These are phyloP conservation scores for Peromyscus aztecus DNA, from an alignment of 2,797 vertebrate species.

Conservation along the genomic window DNA sequence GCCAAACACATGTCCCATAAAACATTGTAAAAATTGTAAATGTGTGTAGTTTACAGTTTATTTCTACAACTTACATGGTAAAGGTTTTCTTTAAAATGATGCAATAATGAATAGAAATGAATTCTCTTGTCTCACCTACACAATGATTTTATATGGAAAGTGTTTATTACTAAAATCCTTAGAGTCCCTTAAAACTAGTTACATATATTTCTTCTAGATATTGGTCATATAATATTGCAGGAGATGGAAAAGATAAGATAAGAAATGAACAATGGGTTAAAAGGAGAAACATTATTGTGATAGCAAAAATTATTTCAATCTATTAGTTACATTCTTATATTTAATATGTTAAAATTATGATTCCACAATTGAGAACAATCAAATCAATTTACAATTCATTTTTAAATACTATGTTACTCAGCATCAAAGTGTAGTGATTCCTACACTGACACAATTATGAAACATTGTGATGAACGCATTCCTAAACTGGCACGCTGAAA, in stretches of 20 bases:
- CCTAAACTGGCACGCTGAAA: background rate
- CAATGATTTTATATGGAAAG: constrained; percentile 75
- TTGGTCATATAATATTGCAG: background rate
- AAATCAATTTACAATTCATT: background rate
- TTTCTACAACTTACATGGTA: constrained; percentile 70
- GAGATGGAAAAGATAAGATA: background rate
- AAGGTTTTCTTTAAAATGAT: constrained; percentile 49
- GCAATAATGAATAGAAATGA: constrained; percentile 71
- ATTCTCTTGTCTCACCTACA: constrained; percentile 65
- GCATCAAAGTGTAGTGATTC: background rate
- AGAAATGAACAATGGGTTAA: background rate
- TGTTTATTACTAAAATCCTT: constrained; percentile 76
- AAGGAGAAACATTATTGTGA: constrained; percentile 16
- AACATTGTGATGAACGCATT: background rate
- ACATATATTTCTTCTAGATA: constrained; percentile 33
- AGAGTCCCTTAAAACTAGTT: constrained; percentile 14
- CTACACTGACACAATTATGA: background rate
- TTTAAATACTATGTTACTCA: constrained; percentile 4
- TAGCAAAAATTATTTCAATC: background rate
- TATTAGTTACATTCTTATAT: background rate
- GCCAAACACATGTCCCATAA: constrained; percentile 80
- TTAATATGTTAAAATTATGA: constrained; percentile 17
- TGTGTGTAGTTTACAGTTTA: constrained; percentile 69
- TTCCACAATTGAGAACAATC: background rate
- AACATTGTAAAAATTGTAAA: constrained; percentile 80